These are phyloP conservation scores for Bubalus kerabau DNA, from an alignment of 2,113 vertebrate species.

Conservation along the genomic window DNA sequence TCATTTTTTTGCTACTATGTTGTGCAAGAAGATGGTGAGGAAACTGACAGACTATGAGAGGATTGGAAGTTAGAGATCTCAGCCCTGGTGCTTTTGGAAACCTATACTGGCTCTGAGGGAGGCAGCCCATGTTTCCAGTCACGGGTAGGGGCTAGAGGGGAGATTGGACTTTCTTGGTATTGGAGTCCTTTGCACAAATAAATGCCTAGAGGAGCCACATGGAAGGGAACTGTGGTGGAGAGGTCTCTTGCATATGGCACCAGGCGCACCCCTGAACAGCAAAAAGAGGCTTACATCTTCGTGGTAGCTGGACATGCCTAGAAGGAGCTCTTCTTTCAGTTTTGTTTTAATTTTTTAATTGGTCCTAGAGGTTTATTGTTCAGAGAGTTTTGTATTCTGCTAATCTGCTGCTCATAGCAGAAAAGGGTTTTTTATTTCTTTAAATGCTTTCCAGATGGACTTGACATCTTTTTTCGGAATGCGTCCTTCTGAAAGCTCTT, in stretches of 20 bases:
- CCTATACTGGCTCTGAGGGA: neutral
- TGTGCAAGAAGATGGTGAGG: conserved; percentile 54
- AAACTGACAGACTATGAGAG: conserved; percentile 14
- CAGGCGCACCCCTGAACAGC: neutral
- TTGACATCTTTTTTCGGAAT: neutral
- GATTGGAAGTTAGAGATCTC: neutral
- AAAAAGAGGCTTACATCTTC: neutral
- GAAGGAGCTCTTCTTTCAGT: conserved; percentile 24
- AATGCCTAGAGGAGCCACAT: neutral
- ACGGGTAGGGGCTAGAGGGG: too few relatives aligned
- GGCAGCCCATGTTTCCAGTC: neutral
- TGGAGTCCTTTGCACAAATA: neutral
- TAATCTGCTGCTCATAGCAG: neutral
- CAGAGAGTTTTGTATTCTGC: conserved; percentile 22
- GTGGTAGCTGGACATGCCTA: neutral
- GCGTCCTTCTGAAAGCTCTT: neutral
- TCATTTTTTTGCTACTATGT: conserved; percentile 16
- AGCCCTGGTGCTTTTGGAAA: neutral
- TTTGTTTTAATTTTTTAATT: conserved; percentile 38
- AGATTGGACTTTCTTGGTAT: neutral
- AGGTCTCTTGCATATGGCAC: neutral
- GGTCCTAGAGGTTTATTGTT: conserved; percentile 18
- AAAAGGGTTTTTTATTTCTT: conserved; percentile 47
- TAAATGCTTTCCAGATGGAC: conserved; percentile 42
- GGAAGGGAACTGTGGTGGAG: neutral